Evolutionary conservation across 1,140 invertebrate genomes (phyloP).

Genomic region (Littorina saxatilis): DNA sequence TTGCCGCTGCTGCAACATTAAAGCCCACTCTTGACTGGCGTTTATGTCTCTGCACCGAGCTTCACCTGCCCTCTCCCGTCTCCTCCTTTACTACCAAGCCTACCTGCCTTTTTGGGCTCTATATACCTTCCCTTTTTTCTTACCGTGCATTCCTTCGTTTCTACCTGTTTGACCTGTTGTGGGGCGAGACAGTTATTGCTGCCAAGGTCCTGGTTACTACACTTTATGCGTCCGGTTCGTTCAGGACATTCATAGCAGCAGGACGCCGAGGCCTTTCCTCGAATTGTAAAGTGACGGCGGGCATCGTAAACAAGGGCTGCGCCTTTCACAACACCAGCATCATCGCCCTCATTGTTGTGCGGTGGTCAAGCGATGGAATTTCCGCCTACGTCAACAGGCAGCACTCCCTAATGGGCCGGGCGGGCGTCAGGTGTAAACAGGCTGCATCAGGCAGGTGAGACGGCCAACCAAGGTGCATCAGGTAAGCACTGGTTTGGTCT

Average conservation of each 20-base stretch:
- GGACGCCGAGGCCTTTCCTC: neutral
- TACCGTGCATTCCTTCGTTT: too few relatives aligned
- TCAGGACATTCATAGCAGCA: neutral
- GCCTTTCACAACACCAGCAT: neutral
- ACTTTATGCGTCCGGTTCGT: neutral
- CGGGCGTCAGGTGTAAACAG: neutral
- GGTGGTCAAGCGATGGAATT: neutral
- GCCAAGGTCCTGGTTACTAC: too few relatives aligned
- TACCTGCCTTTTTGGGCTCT: neutral
- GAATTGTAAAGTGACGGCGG: neutral
- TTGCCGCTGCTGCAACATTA: neutral
- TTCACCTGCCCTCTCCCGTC: neutral
- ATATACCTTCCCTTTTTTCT: neutral
- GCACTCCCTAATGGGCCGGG: slow-evolving; percentile 11
- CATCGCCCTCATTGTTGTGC: neutral
- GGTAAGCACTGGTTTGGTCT: too few relatives aligned
- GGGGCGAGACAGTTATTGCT: too few relatives aligned
- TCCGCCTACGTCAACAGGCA: neutral
- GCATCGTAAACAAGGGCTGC: neutral
- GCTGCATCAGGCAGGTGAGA: too few relatives aligned
- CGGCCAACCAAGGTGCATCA: too few relatives aligned
- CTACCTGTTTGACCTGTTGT: slow-evolving; percentile 4
- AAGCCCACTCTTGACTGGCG: neutral
- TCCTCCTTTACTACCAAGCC: neutral
- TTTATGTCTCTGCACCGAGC: slow-evolving; percentile 24